Evolutionary conservation across 2,797 vertebrate genomes (phyloP).

Genomic region (Malurus splendens): DNA sequence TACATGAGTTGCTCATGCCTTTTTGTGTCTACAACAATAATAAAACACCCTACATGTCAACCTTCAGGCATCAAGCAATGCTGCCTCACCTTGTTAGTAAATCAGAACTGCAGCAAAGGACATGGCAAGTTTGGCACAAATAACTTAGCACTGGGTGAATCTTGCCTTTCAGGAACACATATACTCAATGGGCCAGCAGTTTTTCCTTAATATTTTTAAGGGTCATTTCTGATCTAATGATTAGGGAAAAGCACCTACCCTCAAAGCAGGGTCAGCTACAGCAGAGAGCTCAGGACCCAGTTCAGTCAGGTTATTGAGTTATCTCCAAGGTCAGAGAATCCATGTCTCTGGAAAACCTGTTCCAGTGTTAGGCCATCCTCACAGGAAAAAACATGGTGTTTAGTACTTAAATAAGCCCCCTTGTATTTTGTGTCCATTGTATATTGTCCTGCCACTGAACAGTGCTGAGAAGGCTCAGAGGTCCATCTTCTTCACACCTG

Average conservation of each 20-base stretch:
- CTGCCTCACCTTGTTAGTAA: background rate
- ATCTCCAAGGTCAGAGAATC: background rate
- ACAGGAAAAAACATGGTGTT: accelerated
- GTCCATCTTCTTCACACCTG: background rate
- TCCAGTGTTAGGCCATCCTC: background rate
- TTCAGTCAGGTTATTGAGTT: background rate
- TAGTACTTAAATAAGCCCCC: background rate
- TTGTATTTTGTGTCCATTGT: background rate
- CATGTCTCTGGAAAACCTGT: background rate
- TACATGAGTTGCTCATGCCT: background rate
- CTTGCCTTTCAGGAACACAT: background rate
- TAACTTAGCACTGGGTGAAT: background rate
- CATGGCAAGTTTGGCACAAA: accelerated
- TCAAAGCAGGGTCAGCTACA: background rate
- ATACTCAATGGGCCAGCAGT: accelerated
- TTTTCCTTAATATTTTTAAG: background rate
- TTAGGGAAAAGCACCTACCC: background rate
- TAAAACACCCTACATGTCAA: background rate
- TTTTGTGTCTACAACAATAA: background rate
- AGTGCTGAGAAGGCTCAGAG: background rate
- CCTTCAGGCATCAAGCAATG: background rate
- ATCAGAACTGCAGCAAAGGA: background rate
- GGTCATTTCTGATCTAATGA: background rate
- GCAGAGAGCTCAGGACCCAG: background rate
- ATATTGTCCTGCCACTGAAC: background rate